Evolutionary conservation across 2,113 vertebrate genomes (phyloP), one percentile per base, ranked within the genome.

Genomic region (Burhinus bistriatus): DNA sequence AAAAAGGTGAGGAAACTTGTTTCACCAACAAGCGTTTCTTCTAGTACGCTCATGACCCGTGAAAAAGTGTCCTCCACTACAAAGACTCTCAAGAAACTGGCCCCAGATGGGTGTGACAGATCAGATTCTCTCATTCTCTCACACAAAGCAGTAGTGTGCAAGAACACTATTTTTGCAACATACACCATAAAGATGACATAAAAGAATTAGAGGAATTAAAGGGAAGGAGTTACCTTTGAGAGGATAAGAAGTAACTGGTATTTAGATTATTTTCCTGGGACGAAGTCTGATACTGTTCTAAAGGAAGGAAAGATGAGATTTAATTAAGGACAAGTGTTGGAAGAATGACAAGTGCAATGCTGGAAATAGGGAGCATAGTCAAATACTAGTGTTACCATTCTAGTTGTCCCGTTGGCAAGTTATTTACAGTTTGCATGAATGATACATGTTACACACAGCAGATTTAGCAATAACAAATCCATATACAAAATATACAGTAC

Each of bases 51-150:
- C 19, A 7, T 4, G 29, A 44, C 34, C 57, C 57, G 9, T 9
- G 15, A 59, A 36, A 34, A 83, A 66, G 34, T 4, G 12, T 21
- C 40, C 64, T 90, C 22, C 12, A 2, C 21, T 47, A 8, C 18
- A 19, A 34, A 47, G 1, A 5, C 12, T 26, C 17, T 29, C 38
- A 30, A 21, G 38, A 12, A 26, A 32, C 14, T 15, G 30, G 38
- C 64, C 66, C 38, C 40, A 20, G 40, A 18, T 15, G n/a, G 45
- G 32, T 3, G 6, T 11, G 64, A 57, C 49, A 91, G 85, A 61
- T 38, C 19, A 51, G 66, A 32, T 25, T 36, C 34, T 66, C 23
- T 45, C 1, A 0, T 9, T 18, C 40, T n/a, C n/a, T n/a, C n/a
- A n/a, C 54, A 22, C 40, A 61, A 26, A 76, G 44, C 58, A 34